Base-by-base conservation (phyloP, 64 coral and sea anemone species). In the Hydrozoanthus tunicans region DNA sequence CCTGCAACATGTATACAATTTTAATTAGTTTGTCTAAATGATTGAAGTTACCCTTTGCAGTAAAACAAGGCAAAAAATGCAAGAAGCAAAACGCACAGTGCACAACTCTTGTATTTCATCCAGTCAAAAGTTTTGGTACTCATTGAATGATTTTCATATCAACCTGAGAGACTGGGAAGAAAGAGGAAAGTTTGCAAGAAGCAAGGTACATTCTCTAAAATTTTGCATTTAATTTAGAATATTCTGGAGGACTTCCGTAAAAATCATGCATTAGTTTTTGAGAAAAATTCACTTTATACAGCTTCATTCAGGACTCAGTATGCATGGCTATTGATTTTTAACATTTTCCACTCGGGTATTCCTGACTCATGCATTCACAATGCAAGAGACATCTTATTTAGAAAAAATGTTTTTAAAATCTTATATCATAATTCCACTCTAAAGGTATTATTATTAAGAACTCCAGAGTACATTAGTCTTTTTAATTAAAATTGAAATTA, bases 171-270 rank as follows among this genome's bases (percentile, higher is more conserved):
- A 64, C 12, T 82, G 80, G 80, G 5, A 66, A 51, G 43, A 62
- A 14, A 59, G 64, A 5, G 80, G 15, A 66, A 82, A 66, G 14
- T 82, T 82, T 66, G 3, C 80, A 63, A 82, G 27, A 53, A 82
- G 80, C 26, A 82, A 82, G 80, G 80, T 83, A 68, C 4, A 53
- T 52, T 43, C 32, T 43, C 32, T 43, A 43, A 5, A 24, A 2
- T 17, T 9, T 63, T 63, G 61, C 61, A 63, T 7, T 63, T 7
- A 14, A 6, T 14, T 69, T 0, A 69, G 6, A 69, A 0, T 17
- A 14, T 14, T 69, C 5, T 6, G 24, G 14, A 14, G 7, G 24
- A 20, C 20, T 20, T 43, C 32, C 32, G 32, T 43, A 43, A 43
- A 1, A 43, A 43, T 43, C 32, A 43, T 43, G 32, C 32, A 43